Evolutionary conservation across 2,113 vertebrate genomes (phyloP), one percentile per base, ranked within the genome.

Genomic region (Morphnarchus princeps): DNA sequence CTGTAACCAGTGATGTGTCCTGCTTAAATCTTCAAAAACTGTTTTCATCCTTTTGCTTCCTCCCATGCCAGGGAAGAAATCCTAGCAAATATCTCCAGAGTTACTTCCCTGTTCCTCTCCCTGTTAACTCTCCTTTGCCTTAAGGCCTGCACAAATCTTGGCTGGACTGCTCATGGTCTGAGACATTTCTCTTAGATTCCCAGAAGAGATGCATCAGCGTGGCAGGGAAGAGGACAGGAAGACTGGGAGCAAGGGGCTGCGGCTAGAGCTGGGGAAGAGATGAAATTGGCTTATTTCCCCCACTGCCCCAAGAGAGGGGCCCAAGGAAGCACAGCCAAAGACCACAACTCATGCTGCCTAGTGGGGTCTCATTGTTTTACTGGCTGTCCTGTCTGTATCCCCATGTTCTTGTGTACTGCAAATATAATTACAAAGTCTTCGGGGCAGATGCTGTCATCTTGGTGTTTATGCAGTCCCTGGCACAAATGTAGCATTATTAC

Each of bases 331-430:
- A 42, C 22, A 67, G 26, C 29, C 11, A 6, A 83, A 59, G 38
- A 28, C 3, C 17, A 34, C 24, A 36, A 15, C 22, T 82, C n/a
- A 1, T 2, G 1, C 45, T 89, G 38, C 42, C 6, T 31, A 2
- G 0, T 58, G 72, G 25, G 34, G 7, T 71, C 62, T 72, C 55
- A 4, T 22, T 50, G 34, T 65, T 81, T 65, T 77, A 9, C 20
- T 54, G 57, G 3, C 42, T 81, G 20, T 66, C n/a, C 50, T 73
- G 8, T 25, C 62, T 83, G 31, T 69, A 59, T 10, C 34, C 31
- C 18, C 3, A 3, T 38, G 8, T 38, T 79, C 20, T 55, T 0
- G 0, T 19, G 25, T 31, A 42, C 19, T 87, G 45, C 43, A 85
- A 55, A 59, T 52, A 34, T 7, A 42, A 58, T 43, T 59, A n/a